Evolutionary conservation across 2,797 vertebrate genomes (phyloP).

Genomic region (Lacerta agilis): DNA sequence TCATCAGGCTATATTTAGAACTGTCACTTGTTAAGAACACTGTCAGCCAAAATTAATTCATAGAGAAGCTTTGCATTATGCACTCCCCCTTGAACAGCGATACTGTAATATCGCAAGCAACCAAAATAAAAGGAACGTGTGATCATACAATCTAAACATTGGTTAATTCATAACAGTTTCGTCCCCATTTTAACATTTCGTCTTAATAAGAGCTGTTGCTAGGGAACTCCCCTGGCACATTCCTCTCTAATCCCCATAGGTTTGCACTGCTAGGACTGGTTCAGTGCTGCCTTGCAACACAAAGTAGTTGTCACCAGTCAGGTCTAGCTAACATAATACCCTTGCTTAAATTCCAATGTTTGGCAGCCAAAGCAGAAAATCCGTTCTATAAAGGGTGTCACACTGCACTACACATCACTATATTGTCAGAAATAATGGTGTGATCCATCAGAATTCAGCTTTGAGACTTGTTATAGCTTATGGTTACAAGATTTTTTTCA

Average conservation of each 20-base stretch:
- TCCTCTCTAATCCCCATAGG: background rate
- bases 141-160: conserved; percentile 59
- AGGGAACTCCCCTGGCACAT: conserved; percentile 38
- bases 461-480: background rate
- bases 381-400: conserved; percentile 3
- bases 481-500: too few species aligned
- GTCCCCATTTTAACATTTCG: conserved; percentile 42
- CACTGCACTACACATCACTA: background rate
- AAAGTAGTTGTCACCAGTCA: background rate
- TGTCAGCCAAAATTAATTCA: conserved; percentile 72
- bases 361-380: conserved; percentile 31
- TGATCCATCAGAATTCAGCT: background rate
- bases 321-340: background rate
- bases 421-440: background rate
- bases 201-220: conserved; percentile 48
- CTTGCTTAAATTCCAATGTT: background rate
- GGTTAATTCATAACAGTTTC: conserved; percentile 52
- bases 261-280: conserved; percentile 31
- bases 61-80: conserved; percentile 59
- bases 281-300: background rate
- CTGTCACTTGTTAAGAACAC: conserved; percentile 65
- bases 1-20: conserved; percentile 70
- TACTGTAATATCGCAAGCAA: conserved; percentile 64
- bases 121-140: conserved; percentile 61
- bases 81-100: conserved; percentile 49